These are phyloP conservation scores for Lasioglossum figueresi DNA, from an alignment of 2,888 invertebrate genomes.

Conservation along the genomic window DNA sequence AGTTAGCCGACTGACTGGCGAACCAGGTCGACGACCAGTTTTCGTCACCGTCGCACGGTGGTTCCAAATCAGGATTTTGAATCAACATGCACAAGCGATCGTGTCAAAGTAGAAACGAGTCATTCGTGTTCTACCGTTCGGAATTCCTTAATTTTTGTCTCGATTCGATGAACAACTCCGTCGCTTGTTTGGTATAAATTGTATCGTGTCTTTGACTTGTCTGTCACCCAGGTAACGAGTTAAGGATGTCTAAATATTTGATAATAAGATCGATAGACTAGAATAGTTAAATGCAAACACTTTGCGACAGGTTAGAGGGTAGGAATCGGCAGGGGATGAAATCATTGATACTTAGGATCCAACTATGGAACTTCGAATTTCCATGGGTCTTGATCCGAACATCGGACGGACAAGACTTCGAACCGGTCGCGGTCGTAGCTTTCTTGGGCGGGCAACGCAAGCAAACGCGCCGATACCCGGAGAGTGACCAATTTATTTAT, in stretches of 20 bases:
- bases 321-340: neutral
- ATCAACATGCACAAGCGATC: neutral
- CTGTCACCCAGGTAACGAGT: no score
- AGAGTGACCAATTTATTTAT: conserved; percentile 44
- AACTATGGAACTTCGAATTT: neutral
- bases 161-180: neutral
- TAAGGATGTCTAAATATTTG: no score
- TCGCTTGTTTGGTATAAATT: no score
- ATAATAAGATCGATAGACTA: no score
- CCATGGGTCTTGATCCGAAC: neutral
- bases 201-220: no score
- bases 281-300: no score
- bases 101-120: neutral
- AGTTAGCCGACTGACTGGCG: conserved; percentile 54
- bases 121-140: neutral
- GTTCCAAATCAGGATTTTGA: neutral
- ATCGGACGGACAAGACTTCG: conserved; percentile 13
- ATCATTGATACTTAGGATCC: neutral
- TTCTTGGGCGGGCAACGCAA: conserved; percentile 5
- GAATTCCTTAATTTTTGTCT: neutral
- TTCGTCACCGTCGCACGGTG: conserved; percentile 28
- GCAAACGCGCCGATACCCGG: conserved; percentile 1
- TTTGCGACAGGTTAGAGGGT: no score
- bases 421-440: conserved; percentile 27
- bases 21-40: conserved; percentile 66